Base-by-base conservation (phyloP, 2,888 invertebrate species). In the Phaonia tiefii region DNA sequence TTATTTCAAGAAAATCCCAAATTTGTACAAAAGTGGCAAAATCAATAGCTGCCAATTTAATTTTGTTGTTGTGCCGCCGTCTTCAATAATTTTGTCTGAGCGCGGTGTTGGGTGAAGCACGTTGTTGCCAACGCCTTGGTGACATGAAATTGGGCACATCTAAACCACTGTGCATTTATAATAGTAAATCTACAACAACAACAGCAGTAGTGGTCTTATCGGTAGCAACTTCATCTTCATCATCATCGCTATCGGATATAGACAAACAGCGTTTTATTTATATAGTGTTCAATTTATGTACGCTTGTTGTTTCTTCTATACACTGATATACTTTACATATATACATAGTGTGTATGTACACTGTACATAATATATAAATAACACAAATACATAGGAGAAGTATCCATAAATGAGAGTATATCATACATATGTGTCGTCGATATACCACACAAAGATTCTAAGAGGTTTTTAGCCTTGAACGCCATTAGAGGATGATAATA, bases 401-500 rank as follows among this genome's bases (percentile, higher is more conserved):
- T n/a, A 63, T 63, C 42, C 11, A 22, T 1, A 63, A 63, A 63
- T n/a, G n/a, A n/a, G n/a, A n/a, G n/a, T 63, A 63, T 63, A 63
- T 63, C 39, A 63, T 11, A 63, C 39, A 63, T 11, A 63, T 63
- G 42, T 63, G 58, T 63, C 20, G 20, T 42, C 22, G 20, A 20
- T 42, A 42, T n/a, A 20, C 39, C 17, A 11, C 37, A 67, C 37
- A 56, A 49, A 56, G 78, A 54, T n/a, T 10, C 58, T 39, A 37
- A 60, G 13, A 60, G 71, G 58, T 25, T 72, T 66, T 42, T 72
- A 77, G 60, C 58, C 58, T 72, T 77, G 60, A 67, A 67, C 67
- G 67, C 39, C 65, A 54, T 73, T 42, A 25, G 49, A 42, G 31
- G 42, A 69, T 31, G 22, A 54, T 42, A 8, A 39, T 17, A 39